Conservation (phyloP, 2,797 vertebrate genomes). For the Ctenosaura bakeri region DNA sequence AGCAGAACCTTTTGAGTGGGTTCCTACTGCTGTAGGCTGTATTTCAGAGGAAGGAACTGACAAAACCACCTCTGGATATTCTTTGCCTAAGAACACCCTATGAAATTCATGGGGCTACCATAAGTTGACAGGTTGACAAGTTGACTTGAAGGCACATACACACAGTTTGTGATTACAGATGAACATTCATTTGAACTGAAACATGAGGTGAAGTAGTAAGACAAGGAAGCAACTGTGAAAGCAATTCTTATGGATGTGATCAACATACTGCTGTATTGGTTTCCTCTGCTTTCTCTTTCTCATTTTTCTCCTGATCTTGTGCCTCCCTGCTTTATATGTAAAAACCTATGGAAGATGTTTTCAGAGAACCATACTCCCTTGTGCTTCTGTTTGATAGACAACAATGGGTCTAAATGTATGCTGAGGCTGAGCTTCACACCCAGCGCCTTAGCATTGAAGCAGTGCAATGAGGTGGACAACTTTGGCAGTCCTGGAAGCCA, state of each 20-base stretch:
- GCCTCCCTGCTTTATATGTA: background rate
- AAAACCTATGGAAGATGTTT: background rate
- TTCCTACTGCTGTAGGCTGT: too few species aligned
- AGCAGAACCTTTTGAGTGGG: background rate
- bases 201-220: background rate
- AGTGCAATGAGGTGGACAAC: too few species aligned
- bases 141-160: too few species aligned
- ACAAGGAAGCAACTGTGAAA: background rate
- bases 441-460: too few species aligned
- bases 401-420: background rate
- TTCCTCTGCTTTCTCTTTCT: background rate
- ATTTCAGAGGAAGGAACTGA: background rate
- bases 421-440: background rate
- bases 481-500: too few species aligned
- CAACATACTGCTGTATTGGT: background rate
- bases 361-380: too few species aligned
- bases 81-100: too few species aligned
- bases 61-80: background rate
- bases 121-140: too few species aligned
- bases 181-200: background rate
- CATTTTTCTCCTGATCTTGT: conserved; percentile 23
- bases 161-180: background rate
- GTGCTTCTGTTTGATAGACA: background rate
- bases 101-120: too few species aligned
- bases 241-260: background rate